These are phyloP conservation scores for Verasper variegatus DNA, from an alignment of 2,113 vertebrate genomes.

Conservation along the genomic window DNA sequence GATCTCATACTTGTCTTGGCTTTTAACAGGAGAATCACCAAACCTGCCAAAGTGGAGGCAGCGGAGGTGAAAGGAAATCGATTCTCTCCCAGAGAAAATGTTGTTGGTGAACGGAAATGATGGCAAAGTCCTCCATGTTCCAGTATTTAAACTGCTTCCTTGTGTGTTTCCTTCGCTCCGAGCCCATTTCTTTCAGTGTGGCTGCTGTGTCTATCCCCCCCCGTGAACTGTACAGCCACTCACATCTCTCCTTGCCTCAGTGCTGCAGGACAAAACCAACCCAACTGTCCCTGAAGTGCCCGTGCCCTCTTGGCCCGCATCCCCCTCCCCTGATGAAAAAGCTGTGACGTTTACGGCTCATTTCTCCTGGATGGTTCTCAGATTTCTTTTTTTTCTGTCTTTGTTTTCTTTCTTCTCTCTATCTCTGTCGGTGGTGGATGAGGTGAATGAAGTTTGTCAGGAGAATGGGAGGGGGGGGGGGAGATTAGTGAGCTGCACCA, in stretches of 20 bases:
- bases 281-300: constrained; percentile 42
- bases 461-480: constrained; percentile 7
- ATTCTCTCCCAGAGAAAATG: constrained; percentile 15
- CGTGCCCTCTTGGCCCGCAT: constrained; percentile 30
- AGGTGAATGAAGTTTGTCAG: constrained; percentile 55
- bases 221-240: constrained; percentile 13
- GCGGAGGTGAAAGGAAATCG: constrained; percentile 17
- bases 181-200: constrained; percentile 9
- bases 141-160: constrained; percentile 44
- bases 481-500: constrained; percentile 58
- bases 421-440: constrained; percentile 52
- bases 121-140: constrained; percentile 9
- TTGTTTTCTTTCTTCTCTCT: constrained; percentile 35
- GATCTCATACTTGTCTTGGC: constrained; percentile 19
- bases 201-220: not conserved
- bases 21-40: constrained; percentile 21
- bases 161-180: constrained; percentile 20
- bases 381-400: constrained; percentile 48
- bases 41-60: constrained; percentile 21
- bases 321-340: constrained; percentile 60
- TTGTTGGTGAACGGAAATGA: constrained; percentile 16
- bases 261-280: constrained; percentile 36
- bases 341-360: constrained; percentile 71
- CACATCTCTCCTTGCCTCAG: constrained; percentile 22
- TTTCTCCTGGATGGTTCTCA: constrained; percentile 75